Evolutionary conservation across 2,888 invertebrate species (phyloP).

Genomic region (Phyto melanocephala): DNA sequence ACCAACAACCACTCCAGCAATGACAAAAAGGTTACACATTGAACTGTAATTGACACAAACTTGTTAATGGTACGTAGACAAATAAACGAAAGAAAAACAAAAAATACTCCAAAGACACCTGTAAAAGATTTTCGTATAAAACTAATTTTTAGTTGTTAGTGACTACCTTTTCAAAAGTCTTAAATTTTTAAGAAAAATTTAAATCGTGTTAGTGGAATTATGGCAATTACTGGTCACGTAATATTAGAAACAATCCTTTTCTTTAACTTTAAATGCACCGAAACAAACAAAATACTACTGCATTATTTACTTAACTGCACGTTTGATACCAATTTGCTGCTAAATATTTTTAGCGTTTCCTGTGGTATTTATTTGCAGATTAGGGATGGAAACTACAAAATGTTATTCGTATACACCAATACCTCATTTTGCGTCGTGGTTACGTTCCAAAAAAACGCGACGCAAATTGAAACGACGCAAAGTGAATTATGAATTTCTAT

Average conservation of each 20-base stretch:
- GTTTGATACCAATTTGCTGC: conserved; percentile 62
- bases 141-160: neutral
- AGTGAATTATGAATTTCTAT: no score
- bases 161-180: conserved; percentile 45
- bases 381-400: conserved; percentile 39
- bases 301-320: conserved; percentile 56
- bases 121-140: conserved; percentile 37
- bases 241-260: conserved; percentile 69
- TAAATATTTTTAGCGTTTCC: conserved; percentile 22
- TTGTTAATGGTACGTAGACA: conserved; percentile 47
- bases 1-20: conserved; percentile 29
- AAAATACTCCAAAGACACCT: conserved; percentile 52
- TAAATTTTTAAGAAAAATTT: conserved; percentile 57
- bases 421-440: no score
- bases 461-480: no score
- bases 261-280: conserved; percentile 7
- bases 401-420: no score
- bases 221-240: conserved; percentile 74
- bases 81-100: conserved; percentile 17
- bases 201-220: conserved; percentile 67
- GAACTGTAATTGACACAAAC: conserved; percentile 76
- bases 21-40: conserved; percentile 69
- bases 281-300: conserved; percentile 31
- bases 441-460: no score
- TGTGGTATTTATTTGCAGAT: neutral